Evolutionary conservation across 2,888 invertebrate genomes (phyloP).

Genomic region (Capitulum mitella): DNA sequence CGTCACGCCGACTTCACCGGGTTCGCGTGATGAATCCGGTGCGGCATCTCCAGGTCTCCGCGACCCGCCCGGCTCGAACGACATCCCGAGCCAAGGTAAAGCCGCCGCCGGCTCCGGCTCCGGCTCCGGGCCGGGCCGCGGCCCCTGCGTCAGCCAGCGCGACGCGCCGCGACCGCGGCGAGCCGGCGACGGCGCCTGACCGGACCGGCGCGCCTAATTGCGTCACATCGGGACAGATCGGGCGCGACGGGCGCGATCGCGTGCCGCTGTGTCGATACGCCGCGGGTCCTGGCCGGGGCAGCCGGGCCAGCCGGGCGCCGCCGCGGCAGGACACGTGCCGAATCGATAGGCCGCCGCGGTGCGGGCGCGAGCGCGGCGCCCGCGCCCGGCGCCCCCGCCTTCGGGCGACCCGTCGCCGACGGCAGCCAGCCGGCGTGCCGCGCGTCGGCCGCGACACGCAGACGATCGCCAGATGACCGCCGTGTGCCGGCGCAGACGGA

Average conservation of each 20-base stretch:
- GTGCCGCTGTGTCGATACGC: constrained; percentile 20
- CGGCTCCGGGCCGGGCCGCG: too few relatives aligned
- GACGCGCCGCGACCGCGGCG: too few relatives aligned
- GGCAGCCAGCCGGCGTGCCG: neutral
- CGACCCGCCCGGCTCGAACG: too few relatives aligned
- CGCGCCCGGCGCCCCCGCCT: neutral
- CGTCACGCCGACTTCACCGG: too few relatives aligned
- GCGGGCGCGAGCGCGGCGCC: neutral
- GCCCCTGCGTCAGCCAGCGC: neutral
- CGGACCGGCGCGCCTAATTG: neutral
- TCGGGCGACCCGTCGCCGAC: neutral
- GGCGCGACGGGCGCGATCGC: neutral
- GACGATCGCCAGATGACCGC: neutral
- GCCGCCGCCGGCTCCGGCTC: too few relatives aligned
- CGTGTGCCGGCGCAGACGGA: neutral
- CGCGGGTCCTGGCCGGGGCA: neutral
- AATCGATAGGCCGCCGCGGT: neutral
- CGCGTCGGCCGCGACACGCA: neutral
- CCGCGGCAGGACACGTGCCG: neutral
- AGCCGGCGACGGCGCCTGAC: neutral
- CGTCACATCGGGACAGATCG: neutral
- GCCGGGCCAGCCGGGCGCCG: neutral
- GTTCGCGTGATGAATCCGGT: too few relatives aligned
- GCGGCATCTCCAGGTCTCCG: too few relatives aligned
- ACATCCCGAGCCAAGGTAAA: too few relatives aligned